Evolutionary conservation across 2,888 invertebrate species (phyloP).

Genomic region (Macaria notata): DNA sequence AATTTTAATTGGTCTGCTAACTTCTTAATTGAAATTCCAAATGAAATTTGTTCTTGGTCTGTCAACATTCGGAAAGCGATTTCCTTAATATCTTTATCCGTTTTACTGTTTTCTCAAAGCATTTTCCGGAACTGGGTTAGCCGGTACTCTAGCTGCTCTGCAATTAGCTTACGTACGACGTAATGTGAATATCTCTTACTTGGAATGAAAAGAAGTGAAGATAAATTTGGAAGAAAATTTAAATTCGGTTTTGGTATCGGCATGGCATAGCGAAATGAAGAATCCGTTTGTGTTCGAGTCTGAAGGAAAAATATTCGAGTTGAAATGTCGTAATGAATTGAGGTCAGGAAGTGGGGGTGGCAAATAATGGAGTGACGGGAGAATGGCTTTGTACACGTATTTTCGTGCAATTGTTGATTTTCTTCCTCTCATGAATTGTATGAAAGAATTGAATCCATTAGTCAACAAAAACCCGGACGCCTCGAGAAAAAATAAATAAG

Average conservation of each 20-base stretch:
- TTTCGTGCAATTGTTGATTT: slow-evolving; percentile 39
- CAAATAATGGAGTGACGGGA: slow-evolving; percentile 45
- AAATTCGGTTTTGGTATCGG: no score
- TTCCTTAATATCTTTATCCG: slow-evolving; percentile 34
- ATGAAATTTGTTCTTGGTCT: slow-evolving; percentile 43
- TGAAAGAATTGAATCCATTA: slow-evolving; percentile 39
- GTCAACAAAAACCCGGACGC: slow-evolving; percentile 11
- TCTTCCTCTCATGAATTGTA: slow-evolving; percentile 38
- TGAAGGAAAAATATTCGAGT: slow-evolving; percentile 44
- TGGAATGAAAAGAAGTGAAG: no score
- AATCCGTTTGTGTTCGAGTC: slow-evolving; percentile 35
- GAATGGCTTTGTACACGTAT: slow-evolving; percentile 41
- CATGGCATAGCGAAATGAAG: neutral
- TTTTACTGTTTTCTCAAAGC: slow-evolving; percentile 10
- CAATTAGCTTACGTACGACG: no score
- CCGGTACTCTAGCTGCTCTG: no score
- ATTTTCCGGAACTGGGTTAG: slow-evolving; percentile 2
- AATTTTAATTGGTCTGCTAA: slow-evolving; percentile 60
- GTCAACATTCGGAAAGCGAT: slow-evolving; percentile 57
- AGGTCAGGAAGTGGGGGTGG: slow-evolving; percentile 44
- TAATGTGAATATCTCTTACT: no score
- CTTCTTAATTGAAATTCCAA: slow-evolving; percentile 61
- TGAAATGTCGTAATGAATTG: slow-evolving; percentile 49
- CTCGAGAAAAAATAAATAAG: no score
- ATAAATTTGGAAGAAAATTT: no score